phyloP scores from a whole-genome alignment of 2,113 vertebrate genomes.

The Ameiurus melas region DNA sequence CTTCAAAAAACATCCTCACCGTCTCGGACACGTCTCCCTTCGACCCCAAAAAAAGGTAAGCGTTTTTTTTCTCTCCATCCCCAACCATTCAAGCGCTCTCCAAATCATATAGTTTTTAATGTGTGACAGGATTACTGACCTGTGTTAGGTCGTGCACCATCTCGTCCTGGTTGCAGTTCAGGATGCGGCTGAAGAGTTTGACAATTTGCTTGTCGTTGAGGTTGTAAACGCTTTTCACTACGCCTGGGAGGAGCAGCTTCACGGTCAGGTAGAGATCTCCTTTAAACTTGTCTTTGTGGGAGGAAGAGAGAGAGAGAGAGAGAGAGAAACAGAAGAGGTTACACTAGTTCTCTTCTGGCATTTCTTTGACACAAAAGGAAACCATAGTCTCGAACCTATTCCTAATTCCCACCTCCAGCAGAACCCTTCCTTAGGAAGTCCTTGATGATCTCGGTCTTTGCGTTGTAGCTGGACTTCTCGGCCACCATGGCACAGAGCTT shows the following conservation, averaged over 20 bases:
- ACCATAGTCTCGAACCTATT: not conserved
- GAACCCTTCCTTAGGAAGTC: conserved; percentile 89
- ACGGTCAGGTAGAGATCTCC: conserved; percentile 93
- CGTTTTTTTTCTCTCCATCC: too few species aligned
- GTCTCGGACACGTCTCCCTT: conserved; percentile 98
- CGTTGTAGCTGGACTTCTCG: conserved; percentile 90
- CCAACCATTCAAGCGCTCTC: not conserved
- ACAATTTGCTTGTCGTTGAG: conserved; percentile 98
- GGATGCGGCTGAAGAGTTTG: conserved; percentile 94
- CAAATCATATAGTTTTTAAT: not conserved
- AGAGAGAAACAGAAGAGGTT: not conserved
- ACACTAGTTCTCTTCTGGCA: not conserved
- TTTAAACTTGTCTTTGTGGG: conserved; percentile 84
- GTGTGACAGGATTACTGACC: conserved; percentile 70
- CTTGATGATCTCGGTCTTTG: conserved; percentile 93
- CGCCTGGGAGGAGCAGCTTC: conserved; percentile 92
- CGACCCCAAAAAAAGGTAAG: conserved; percentile 14
- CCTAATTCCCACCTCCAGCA: conserved; percentile 77
- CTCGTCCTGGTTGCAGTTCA: conserved; percentile 88
- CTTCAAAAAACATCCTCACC: conserved; percentile 91
- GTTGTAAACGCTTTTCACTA: conserved; percentile 97
- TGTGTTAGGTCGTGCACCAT: conserved; percentile 95
- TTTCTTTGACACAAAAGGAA: not conserved
- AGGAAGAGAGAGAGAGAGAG: not conserved
- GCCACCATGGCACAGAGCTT: conserved; percentile 92